A percentile compares a stretch with the other conserved stretches of the same genome.
phyloP scores from a whole-genome alignment of 2,113 vertebrate species.

The Syngnathus scovelli region DNA sequence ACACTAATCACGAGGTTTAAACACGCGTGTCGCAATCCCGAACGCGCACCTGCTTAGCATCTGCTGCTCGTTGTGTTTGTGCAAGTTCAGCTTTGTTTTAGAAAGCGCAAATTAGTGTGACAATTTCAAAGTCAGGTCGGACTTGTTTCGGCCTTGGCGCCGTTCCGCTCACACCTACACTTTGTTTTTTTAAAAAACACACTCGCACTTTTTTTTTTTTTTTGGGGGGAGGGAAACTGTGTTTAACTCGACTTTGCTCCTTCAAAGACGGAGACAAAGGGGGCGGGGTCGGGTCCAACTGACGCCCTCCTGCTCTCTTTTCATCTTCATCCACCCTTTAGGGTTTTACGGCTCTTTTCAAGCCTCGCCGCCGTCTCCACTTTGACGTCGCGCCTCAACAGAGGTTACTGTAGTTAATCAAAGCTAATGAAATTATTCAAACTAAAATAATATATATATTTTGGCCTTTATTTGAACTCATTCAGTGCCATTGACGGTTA shows the following conservation, averaged over 20 bases:
- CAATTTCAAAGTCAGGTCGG: conserved; percentile 46
- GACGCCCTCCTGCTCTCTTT: conserved; percentile 36
- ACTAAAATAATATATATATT: too few species aligned
- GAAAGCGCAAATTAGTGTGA: conserved; percentile 23
- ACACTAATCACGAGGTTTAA: conserved; percentile 7
- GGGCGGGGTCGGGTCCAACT: conserved; percentile 39
- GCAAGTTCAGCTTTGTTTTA: conserved; percentile 2
- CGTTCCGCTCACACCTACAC: neutral
- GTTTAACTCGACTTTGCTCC: conserved; percentile 17
- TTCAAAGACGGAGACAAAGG: conserved; percentile 43
- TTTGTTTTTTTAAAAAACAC: conserved; percentile 1
- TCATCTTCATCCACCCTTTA: conserved; percentile 50
- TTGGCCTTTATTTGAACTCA: too few species aligned
- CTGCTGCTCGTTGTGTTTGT: conserved; percentile 2
- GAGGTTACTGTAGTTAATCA: too few species aligned
- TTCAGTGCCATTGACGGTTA: too few species aligned
- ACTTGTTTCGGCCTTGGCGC: conserved; percentile 36
- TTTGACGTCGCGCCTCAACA: neutral
- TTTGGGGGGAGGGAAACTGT: too few species aligned
- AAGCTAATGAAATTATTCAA: too few species aligned
- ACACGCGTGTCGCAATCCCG: neutral
- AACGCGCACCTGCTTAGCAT: neutral
- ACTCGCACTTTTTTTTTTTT: conserved; percentile 16
- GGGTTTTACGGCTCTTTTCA: conserved; percentile 49
- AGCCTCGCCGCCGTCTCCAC: conserved; percentile 31